Evolutionary conservation across 37 sponge, comb jelly and placozoan species (phyloP).

Genomic region (Beroe ovata): DNA sequence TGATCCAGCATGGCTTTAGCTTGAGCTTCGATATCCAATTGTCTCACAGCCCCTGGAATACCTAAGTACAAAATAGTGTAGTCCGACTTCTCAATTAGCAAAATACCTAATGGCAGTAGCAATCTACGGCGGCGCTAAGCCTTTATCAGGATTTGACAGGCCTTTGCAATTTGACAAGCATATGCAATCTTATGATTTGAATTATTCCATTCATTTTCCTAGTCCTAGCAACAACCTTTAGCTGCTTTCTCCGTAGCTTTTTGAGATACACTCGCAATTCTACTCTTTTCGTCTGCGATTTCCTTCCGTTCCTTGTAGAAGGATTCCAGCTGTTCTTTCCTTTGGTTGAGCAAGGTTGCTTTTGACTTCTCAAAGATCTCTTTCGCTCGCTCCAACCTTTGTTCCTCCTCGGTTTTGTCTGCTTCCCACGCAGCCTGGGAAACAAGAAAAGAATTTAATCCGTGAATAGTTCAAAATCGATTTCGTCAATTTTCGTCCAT

Average conservation of each 20-base stretch:
- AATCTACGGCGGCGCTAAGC: too few species aligned
- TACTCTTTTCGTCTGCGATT: conserved; percentile 14
- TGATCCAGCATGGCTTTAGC: conserved; percentile 37
- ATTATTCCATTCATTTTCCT: too few species aligned
- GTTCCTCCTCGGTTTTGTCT: conserved; percentile 44
- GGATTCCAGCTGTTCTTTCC: conserved; percentile 14
- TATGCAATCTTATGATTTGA: too few species aligned
- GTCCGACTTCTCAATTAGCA: too few species aligned
- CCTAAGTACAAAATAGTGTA: too few species aligned
- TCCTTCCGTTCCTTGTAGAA: conserved; percentile 56
- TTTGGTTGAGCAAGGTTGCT: not conserved
- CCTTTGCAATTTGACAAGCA: too few species aligned
- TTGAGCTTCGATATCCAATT: conserved; percentile 49
- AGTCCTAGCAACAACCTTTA: not conserved
- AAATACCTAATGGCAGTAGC: too few species aligned
- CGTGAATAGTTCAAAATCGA: too few species aligned
- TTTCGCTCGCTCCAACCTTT: not conserved
- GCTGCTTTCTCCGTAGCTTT: conserved; percentile 48
- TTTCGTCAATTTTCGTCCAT: too few species aligned
- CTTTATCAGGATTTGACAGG: too few species aligned
- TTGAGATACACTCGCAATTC: conserved; percentile 30
- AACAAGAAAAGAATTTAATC: too few species aligned
- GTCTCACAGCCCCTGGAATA: conserved; percentile 44
- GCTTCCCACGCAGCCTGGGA: conserved; percentile 56
- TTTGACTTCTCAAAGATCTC: conserved; percentile 12